Evolutionary conservation across 2,113 vertebrate species (phyloP).

Genomic region (Tursiops truncatus): DNA sequence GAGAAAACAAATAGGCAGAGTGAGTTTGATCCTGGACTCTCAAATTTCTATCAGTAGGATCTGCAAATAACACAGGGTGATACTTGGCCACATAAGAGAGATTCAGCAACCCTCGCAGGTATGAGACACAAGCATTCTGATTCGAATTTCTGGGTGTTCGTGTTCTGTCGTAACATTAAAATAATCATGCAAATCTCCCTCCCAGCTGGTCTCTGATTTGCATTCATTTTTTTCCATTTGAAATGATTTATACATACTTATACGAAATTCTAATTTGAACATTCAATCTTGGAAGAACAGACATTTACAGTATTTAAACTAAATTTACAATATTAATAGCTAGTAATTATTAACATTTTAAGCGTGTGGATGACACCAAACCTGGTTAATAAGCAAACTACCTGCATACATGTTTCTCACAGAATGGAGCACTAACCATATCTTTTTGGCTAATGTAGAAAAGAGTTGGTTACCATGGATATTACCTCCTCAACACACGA

Average conservation of each 20-base stretch:
- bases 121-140: slow-evolving; percentile 30
- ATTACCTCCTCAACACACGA: not conserved
- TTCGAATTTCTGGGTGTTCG: not conserved
- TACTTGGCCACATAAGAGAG: not conserved
- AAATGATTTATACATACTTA: slow-evolving; percentile 58
- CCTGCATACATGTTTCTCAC: not conserved
- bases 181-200: slow-evolving; percentile 70
- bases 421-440: not conserved
- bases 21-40: not conserved
- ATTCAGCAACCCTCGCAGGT: not conserved
- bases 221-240: slow-evolving; percentile 55
- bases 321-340: slow-evolving; percentile 56
- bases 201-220: slow-evolving; percentile 68
- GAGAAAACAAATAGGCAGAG: not conserved
- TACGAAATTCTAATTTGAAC: slow-evolving; percentile 50
- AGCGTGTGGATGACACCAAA: not conserved
- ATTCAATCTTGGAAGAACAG: slow-evolving; percentile 45
- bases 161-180: slow-evolving; percentile 55
- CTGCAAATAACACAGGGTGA: not conserved
- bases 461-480: not conserved
- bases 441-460: slow-evolving; percentile 2
- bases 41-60: not conserved
- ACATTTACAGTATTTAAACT: slow-evolving; percentile 56
- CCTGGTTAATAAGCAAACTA: slow-evolving; percentile 38
- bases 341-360: slow-evolving; percentile 38